phyloP scores from a whole-genome alignment of 2,113 vertebrate species.

The Sturnira hondurensis region DNA sequence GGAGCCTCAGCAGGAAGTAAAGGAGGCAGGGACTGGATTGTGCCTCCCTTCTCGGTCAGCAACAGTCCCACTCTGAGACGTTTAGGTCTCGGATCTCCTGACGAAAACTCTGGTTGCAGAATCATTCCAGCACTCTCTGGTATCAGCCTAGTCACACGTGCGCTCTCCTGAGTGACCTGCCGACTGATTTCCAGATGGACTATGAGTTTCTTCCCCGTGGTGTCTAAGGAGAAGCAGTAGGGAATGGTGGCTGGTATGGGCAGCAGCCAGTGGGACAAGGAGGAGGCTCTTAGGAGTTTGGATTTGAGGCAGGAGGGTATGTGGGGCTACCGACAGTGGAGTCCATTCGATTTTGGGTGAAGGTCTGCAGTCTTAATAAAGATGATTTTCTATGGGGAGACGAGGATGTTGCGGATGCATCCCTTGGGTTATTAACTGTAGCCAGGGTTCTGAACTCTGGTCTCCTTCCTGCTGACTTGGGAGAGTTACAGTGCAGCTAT shows the following conservation, averaged over 20 bases:
- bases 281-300: not conserved
- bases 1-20: not conserved
- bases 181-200: not conserved
- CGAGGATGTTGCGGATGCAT: not conserved
- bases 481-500: not conserved
- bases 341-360: not conserved
- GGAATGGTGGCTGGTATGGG: accelerated
- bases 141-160: not conserved
- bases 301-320: not conserved
- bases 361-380: not conserved
- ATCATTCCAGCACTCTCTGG: not conserved
- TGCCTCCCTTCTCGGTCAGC: not conserved
- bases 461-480: not conserved
- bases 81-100: not conserved
- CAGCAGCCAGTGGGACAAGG: not conserved
- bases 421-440: not conserved
- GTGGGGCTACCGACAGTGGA: not conserved
- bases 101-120: not conserved
- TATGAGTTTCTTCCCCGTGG: not conserved
- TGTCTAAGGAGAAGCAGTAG: not conserved
- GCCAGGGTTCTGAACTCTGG: not conserved
- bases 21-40: not conserved
- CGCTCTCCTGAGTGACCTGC: not conserved
- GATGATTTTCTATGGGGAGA: not conserved
- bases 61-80: not conserved